Percentiles rank a stretch among this genome's conserved stretches.
These are phyloP conservation scores for Acipenser transmontanus DNA, from an alignment of 2,797 vertebrate genomes.

Conservation along the genomic window DNA sequence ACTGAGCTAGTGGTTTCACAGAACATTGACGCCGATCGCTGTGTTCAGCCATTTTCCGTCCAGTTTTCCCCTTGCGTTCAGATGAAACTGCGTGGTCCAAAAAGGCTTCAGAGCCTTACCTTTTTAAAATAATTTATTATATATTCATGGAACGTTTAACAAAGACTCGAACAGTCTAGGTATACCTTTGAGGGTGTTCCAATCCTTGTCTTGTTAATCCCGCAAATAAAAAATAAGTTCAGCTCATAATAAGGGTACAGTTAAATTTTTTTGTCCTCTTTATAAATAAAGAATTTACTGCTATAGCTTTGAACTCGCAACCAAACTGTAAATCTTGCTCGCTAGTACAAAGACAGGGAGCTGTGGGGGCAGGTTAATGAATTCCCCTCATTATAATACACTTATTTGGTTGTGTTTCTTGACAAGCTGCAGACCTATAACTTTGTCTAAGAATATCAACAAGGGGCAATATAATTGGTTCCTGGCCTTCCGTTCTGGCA, in stretches of 20 bases:
- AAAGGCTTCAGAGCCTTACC: constrained; percentile 12
- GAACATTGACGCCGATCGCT: not conserved
- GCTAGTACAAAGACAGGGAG: constrained; percentile 31
- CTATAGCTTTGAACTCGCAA: constrained; percentile 45
- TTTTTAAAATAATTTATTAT: constrained; percentile 24
- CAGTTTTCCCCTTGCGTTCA: constrained; percentile 19
- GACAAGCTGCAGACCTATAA: constrained; percentile 41
- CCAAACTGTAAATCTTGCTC: constrained; percentile 44
- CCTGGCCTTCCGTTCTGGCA: constrained; percentile 43
- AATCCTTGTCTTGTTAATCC: constrained; percentile 45
- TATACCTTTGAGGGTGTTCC: constrained; percentile 36
- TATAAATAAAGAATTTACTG: constrained; percentile 43
- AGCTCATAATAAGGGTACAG: constrained; percentile 33
- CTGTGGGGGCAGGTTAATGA: constrained; percentile 27
- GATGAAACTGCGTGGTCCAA: constrained; percentile 24
- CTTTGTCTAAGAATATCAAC: constrained; percentile 34
- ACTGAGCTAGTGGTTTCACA: not conserved
- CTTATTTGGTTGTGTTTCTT: constrained; percentile 45
- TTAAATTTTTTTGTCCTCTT: constrained; percentile 43
- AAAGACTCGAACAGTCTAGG: constrained; percentile 32
- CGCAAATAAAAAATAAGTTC: constrained; percentile 35
- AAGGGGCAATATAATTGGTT: constrained; percentile 41
- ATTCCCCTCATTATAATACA: constrained; percentile 36
- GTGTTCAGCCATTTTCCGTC: constrained; percentile 1
- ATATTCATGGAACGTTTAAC: constrained; percentile 22